Evolutionary conservation across 2,888 invertebrate species (phyloP).

Genomic region (Emesis castigata): DNA sequence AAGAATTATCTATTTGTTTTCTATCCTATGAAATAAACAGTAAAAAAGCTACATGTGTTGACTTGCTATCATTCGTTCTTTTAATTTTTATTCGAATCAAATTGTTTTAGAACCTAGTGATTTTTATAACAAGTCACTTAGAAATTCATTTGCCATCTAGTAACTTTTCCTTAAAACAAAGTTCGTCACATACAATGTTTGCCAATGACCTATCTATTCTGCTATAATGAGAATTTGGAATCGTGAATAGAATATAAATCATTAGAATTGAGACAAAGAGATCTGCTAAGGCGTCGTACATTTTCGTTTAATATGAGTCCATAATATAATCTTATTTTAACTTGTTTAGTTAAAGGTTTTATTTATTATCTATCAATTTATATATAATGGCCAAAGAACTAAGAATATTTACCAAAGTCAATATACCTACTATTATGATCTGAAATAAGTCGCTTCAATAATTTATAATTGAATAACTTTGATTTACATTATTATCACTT

Average conservation of each 20-base stretch:
- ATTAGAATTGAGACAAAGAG: neutral
- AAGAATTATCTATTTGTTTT: no score
- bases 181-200: slow-evolving; percentile 9
- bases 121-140: neutral
- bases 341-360: neutral
- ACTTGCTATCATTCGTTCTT: neutral
- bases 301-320: neutral
- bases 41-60: no score
- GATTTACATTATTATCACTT: no score
- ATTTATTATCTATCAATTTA: no score
- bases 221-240: neutral
- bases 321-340: neutral
- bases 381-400: no score
- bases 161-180: neutral
- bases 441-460: no score
- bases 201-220: slow-evolving; percentile 8
- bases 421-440: no score
- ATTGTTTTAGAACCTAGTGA: neutral
- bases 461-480: no score
- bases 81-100: neutral
- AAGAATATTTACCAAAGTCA: no score
- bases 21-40: no score
- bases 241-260: neutral
- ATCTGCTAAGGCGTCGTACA: neutral
- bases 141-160: neutral